Conservation (phyloP, 1,140 invertebrate genomes). For the Drosophila micromelanica region DNA sequence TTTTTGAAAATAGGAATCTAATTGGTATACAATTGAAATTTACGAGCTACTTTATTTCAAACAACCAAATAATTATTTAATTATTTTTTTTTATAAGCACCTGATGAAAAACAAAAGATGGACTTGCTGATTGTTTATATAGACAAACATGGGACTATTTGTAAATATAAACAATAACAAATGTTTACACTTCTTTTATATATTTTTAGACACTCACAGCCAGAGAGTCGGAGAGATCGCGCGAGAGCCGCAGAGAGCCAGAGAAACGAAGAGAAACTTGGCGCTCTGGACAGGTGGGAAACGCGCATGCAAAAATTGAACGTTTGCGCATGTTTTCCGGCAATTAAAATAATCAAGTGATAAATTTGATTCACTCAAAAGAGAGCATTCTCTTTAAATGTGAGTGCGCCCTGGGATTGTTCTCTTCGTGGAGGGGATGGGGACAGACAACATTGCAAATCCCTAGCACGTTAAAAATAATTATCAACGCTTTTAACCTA, state of each 20-base stretch:
- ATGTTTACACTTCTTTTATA: conserved; percentile 49
- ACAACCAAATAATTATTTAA: background rate
- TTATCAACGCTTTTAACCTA: conserved; percentile 72
- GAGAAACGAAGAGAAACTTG: conserved; percentile 4
- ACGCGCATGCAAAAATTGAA: conserved; percentile 46
- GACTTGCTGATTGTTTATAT: conserved; percentile 30
- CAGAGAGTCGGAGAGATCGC: conserved; percentile 8
- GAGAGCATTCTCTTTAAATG: conserved; percentile 14
- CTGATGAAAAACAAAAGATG: conserved; percentile 1
- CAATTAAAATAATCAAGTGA: conserved; percentile 35
- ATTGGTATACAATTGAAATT: conserved; percentile 9
- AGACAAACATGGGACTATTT: conserved; percentile 42
- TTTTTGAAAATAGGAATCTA: background rate
- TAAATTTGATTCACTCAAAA: conserved; percentile 16
- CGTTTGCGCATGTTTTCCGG: conserved; percentile 71
- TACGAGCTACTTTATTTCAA: conserved; percentile 25
- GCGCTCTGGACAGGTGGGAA: conserved; percentile 57
- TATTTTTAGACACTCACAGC: conserved; percentile 36
- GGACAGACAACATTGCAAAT: conserved; percentile 66
- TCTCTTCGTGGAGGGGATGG: conserved; percentile 5
- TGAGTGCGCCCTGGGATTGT: conserved; percentile 30
- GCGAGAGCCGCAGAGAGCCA: conserved; percentile 7
- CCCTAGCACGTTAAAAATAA: conserved; percentile 82
- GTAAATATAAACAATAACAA: conserved; percentile 79
- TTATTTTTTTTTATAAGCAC: background rate